Evolutionary conservation across 2,888 invertebrate species (phyloP), one percentile per base, ranked within the genome.

Genomic region (Trichogramma evanescens): DNA sequence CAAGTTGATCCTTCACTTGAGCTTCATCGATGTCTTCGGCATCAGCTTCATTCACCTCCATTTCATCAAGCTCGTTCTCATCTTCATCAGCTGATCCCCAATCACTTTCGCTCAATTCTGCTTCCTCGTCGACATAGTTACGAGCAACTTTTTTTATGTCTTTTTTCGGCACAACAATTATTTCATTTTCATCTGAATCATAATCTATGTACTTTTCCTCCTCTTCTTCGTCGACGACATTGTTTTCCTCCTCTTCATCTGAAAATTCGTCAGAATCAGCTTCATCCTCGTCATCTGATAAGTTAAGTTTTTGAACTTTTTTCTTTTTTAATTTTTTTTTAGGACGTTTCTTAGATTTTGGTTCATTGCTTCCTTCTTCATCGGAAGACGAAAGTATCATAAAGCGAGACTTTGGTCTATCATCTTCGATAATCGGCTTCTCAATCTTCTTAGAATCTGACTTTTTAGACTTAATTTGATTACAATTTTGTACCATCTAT

Each of bases 21-120:
- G 87, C 85, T 67, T 91, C 87, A 71, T 94, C 89, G 71, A 92
- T 86, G 44, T 87, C 83, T 61, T 95, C 95, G 8, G 84, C 83
- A 69, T 96, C 95, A 0, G 90, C 95, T 60, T 85, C 86, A 75
- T 95, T 95, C 4, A 84, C 80, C 74, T 95, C 95, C 77, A 93
- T 83, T 56, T 83, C 81, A 73, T 95, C 94, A 70, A 89, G 77
- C 58, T 85, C 87, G 44, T 83, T 83, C 77, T 93, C 92, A 75
- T 94, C 92, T 77, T 91, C 95, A 72, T 94, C 94, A 0, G 86
- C 93, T 51, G 92, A 92, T 0, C 87, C 92, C 86, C 89, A 91
- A 67, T 94, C 94, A 3, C 91, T 92, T 71, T 94, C 95, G 0
- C 93, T 93, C 43, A 96, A 78, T 71, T 95, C 95, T 0, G 95